A percentile compares a stretch with the other conserved stretches of the same genome.
These are phyloP conservation scores for Dendroctonus valens DNA, from an alignment of 1,140 invertebrate species.

Conservation along the genomic window DNA sequence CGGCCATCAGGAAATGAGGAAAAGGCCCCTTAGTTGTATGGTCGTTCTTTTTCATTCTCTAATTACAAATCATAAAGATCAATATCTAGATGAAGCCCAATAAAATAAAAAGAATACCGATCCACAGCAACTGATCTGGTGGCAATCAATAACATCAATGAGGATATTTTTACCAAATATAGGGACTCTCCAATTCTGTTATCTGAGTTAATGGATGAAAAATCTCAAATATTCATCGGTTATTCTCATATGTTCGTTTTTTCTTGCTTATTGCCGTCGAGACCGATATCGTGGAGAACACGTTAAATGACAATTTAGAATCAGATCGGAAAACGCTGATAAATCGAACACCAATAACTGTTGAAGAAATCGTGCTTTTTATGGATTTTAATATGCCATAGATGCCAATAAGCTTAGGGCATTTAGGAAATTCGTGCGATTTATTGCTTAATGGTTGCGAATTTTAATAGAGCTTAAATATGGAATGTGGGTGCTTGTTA, in stretches of 20 bases:
- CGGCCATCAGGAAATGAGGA: no score
- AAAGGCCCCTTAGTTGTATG: no score
- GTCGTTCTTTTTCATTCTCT: no score
- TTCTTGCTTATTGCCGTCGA: slow-evolving; percentile 32
- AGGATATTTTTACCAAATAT: slow-evolving; percentile 27
- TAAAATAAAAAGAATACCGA: slow-evolving; percentile 5
- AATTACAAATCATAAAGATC: slow-evolving; percentile 4
- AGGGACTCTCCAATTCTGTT: slow-evolving; percentile 10
- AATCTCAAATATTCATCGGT: slow-evolving; percentile 20
- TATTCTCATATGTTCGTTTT: slow-evolving; percentile 24
- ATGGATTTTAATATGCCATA: slow-evolving; percentile 6
- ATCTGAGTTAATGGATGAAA: slow-evolving; percentile 27
- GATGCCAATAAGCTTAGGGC: slow-evolving; percentile 2
- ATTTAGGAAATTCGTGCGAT: neutral
- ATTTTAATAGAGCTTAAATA: no score
- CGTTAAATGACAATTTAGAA: slow-evolving; percentile 36
- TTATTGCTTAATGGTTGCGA: no score
- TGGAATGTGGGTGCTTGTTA: no score
- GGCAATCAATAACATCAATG: slow-evolving; percentile 21
- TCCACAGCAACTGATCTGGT: neutral
- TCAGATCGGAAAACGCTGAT: slow-evolving; percentile 33
- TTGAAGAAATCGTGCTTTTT: slow-evolving; percentile 16
- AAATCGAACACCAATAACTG: slow-evolving; percentile 7
- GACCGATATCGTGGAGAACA: slow-evolving; percentile 37
- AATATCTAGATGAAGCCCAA: slow-evolving; percentile 7